Conservation (phyloP, 2,888 invertebrate species). For the Platyscelio sp. region DNA sequence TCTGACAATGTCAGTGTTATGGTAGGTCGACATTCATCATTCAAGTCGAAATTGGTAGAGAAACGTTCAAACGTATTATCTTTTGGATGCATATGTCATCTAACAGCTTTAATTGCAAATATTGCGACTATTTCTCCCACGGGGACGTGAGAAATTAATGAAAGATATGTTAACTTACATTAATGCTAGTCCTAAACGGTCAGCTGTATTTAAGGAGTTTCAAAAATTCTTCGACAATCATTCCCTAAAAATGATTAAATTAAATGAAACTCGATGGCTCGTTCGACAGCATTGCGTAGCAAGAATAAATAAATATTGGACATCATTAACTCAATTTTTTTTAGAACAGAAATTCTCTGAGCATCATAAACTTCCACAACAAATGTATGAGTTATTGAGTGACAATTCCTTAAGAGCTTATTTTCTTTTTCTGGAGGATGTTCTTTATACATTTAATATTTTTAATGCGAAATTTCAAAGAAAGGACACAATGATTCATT, state of each 20-base stretch:
- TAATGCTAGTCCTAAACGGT: too few relatives aligned
- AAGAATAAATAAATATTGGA: neutral
- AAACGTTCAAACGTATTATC: neutral
- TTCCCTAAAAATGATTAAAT: too few relatives aligned
- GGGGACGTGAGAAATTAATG: too few relatives aligned
- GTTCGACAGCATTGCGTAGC: too few relatives aligned
- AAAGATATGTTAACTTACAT: too few relatives aligned
- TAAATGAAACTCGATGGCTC: too few relatives aligned
- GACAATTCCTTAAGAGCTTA: neutral
- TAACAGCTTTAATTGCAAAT: conserved; percentile 5
- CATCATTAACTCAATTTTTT: neutral
- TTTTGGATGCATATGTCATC: conserved; percentile 26
- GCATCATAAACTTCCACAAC: neutral
- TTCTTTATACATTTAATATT: neutral
- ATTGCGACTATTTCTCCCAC: neutral
- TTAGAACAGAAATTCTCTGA: neutral
- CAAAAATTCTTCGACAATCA: too few relatives aligned
- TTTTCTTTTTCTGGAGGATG: neutral
- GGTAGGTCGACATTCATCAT: neutral
- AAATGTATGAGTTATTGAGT: neutral
- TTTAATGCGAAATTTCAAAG: neutral
- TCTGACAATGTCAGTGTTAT: conserved; percentile 24
- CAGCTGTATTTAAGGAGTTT: too few relatives aligned
- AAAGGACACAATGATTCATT: neutral
- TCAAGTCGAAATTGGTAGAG: neutral